Base-by-base conservation (phyloP, 2,888 invertebrate species). In the Pteria penguin region DNA sequence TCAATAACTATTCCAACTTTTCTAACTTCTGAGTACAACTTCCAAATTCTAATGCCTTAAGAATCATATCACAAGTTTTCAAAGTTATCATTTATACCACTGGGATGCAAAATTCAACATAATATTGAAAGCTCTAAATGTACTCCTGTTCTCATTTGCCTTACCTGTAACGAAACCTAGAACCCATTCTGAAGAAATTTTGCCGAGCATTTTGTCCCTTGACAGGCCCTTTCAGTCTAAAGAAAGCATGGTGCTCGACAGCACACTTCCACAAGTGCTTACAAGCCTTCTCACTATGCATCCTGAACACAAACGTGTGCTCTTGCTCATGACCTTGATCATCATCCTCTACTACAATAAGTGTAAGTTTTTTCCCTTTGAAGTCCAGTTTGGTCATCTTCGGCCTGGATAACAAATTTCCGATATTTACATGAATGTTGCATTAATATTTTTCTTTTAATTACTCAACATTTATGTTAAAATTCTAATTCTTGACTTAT, bases 211-310 rank as follows among this genome's bases (percentile, higher is more conserved):
- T 96, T 2, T 96, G 96, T 58, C 86, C 86, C 79, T 89, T 86
- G 24, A 87, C 86, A 31, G 91, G 86, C 22, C 87, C 87, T 66
- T 90, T 95, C 71, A 99, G 94, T 81, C 99, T 95, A 94, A 99
- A 99, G 94, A 99, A 99, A 1, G 98, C 97, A 93, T 99, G 99
- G 93, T 99, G 98, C 93, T 99, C 99, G 0, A 99, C 97, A 31
- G 99, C 99, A 94, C 99, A 99, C 93, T 99, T 99, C 99, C 99
- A 99, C 82, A 99, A 94, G 93, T 99, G 99, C 92, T 99, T 99
- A 92, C 98, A 98, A 1, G 99, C 98, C 92, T 98, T 98, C 92
- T 98, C 97, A 91, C 98, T 99, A 24, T 96, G 96, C 84, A 99
- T 93, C 75, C 95, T 94, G 93, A 99, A 99, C 3, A 99, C 98